phyloP scores from a whole-genome alignment of 1,140 invertebrate genomes.

The Zaprionus gabonicus region DNA sequence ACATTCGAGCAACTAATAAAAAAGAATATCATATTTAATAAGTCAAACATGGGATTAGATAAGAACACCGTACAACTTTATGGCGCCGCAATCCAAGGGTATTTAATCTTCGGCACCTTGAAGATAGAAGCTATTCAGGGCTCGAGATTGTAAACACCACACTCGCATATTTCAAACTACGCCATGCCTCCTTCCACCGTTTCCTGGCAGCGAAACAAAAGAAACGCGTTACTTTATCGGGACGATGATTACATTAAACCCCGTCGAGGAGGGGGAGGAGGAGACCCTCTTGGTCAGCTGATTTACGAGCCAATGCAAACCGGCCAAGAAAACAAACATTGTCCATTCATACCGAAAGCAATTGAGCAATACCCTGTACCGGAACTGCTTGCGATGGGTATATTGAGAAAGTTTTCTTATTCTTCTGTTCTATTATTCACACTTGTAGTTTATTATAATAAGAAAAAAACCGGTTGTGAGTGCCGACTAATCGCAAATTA shows the following conservation, averaged over 20 bases:
- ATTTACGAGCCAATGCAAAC: conserved; percentile 40
- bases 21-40: background rate
- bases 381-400: background rate
- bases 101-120: conserved; percentile 30
- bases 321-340: conserved; percentile 58
- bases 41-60: conserved; percentile 11
- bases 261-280: conserved; percentile 1
- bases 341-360: conserved; percentile 60
- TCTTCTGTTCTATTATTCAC: background rate
- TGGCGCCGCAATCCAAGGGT: conserved; percentile 4
- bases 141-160: conserved; percentile 5
- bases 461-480: background rate
- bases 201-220: conserved; percentile 29
- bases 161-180: background rate
- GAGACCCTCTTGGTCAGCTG: conserved; percentile 30
- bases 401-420: background rate
- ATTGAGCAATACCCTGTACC: conserved; percentile 41
- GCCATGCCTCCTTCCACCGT: background rate
- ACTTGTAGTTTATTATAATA: background rate
- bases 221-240: conserved; percentile 11
- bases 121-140: conserved; percentile 2
- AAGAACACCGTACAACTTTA: background rate
- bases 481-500: background rate
- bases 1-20: background rate
- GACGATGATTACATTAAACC: conserved; percentile 15